Percentiles rank a stretch among this genome's conserved stretches.
Evolutionary conservation across 1,140 invertebrate species (phyloP).

Genomic region (Trinorchestia longiramus): DNA sequence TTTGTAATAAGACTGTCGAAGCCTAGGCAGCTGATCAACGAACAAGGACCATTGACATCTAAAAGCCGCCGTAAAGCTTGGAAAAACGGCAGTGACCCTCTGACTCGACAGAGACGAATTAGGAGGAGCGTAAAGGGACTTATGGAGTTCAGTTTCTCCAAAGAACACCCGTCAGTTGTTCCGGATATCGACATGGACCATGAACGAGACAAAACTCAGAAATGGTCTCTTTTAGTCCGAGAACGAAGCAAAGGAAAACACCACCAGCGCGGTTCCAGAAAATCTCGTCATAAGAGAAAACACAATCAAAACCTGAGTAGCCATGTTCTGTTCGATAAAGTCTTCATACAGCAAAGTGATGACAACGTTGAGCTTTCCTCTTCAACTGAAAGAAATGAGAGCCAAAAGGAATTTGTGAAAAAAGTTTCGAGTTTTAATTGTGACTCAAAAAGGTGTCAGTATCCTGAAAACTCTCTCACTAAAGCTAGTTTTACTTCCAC

Average conservation of each 20-base stretch:
- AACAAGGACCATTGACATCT: neutral
- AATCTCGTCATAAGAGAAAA: slow-evolving; percentile 36
- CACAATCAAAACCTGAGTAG: neutral
- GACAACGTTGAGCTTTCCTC: neutral
- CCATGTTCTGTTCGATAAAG: neutral
- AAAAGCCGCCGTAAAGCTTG: neutral
- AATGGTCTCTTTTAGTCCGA: neutral
- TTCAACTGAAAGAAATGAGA: neutral
- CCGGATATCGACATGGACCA: neutral
- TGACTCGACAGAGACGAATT: neutral
- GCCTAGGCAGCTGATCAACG: neutral
- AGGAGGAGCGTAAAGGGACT: slow-evolving; percentile 37
- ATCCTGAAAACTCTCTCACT: slow-evolving; percentile 10
- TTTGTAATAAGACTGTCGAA: neutral
- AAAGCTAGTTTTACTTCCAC: neutral
- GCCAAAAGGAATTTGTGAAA: neutral
- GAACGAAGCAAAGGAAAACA: neutral
- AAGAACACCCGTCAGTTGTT: neutral
- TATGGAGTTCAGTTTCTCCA: slow-evolving; percentile 26
- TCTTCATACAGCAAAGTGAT: neutral
- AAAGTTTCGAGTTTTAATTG: neutral
- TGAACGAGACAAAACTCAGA: neutral
- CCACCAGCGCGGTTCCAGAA: neutral
- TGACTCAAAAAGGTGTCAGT: neutral
- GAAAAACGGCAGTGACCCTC: neutral